Conservation (phyloP, 2,113 vertebrate genomes). For the Anolis sagrei region DNA sequence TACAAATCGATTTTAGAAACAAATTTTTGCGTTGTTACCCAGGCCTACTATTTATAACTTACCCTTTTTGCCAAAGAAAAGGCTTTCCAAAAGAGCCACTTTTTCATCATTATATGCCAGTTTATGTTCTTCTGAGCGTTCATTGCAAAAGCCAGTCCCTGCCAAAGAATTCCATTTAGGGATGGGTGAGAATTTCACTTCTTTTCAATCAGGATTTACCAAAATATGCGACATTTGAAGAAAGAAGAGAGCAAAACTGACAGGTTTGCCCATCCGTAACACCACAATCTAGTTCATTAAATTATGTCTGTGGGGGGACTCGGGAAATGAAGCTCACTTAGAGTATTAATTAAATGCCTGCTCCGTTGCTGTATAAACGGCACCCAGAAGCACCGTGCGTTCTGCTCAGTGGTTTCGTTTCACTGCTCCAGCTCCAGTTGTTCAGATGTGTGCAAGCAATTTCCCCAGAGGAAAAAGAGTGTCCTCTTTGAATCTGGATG, state of each 20-base stretch:
- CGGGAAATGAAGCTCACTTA: conserved; percentile 42
- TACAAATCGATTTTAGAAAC: too few species aligned
- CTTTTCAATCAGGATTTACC: not conserved
- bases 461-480: conserved; percentile 3
- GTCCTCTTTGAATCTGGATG: not conserved
- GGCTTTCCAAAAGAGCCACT: too few species aligned
- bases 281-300: conserved; percentile 55
- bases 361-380: conserved; percentile 30
- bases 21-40: too few species aligned
- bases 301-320: conserved; percentile 32
- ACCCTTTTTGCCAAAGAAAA: not conserved
- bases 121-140: not conserved
- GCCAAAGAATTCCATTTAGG: not conserved
- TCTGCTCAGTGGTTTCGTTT: conserved; percentile 13
- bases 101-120: not conserved
- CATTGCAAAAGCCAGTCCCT: not conserved
- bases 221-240: not conserved
- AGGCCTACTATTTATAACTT: too few species aligned
- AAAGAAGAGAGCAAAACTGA: not conserved
- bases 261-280: not conserved
- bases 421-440: not conserved
- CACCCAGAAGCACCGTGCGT: conserved; percentile 17
- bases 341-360: conserved; percentile 49
- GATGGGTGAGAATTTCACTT: too few species aligned
- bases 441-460: not conserved